phyloP scores from a whole-genome alignment of 2,888 invertebrate species.

The Drosophila multiciliata region DNA sequence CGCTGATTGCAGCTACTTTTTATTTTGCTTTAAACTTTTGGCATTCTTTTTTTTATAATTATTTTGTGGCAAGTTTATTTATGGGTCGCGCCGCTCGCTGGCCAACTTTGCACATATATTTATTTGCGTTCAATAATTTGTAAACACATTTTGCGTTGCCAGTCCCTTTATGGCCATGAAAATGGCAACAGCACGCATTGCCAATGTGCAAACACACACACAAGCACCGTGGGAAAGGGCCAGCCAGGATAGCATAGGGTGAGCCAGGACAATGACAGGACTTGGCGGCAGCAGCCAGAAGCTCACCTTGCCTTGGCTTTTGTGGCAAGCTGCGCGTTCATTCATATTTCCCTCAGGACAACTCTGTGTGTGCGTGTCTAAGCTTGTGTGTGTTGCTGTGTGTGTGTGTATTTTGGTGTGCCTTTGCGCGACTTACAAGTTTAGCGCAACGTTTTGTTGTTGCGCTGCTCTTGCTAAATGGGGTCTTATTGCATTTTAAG shows the following conservation, averaged over 20 bases:
- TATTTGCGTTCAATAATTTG: slow-evolving; percentile 79
- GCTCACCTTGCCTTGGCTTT: slow-evolving; percentile 58
- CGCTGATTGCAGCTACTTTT: slow-evolving; percentile 37
- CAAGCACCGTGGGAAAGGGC: neutral
- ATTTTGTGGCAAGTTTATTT: slow-evolving; percentile 74
- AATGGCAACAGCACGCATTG: slow-evolving; percentile 48
- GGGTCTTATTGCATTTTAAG: slow-evolving; percentile 51
- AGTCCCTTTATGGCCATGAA: slow-evolving; percentile 79
- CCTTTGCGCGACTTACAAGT: slow-evolving; percentile 36
- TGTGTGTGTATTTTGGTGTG: slow-evolving; percentile 13
- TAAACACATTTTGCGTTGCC: slow-evolving; percentile 60
- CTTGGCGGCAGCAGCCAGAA: slow-evolving; percentile 22
- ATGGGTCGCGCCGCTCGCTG: slow-evolving; percentile 45
- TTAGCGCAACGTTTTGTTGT: slow-evolving; percentile 42
- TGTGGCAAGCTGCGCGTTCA: slow-evolving; percentile 52
- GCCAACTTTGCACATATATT: slow-evolving; percentile 51
- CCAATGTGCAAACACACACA: slow-evolving; percentile 27
- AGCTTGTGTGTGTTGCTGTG: slow-evolving; percentile 19
- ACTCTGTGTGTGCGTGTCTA: slow-evolving; percentile 31
- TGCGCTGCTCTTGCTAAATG: slow-evolving; percentile 52
- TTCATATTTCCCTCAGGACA: slow-evolving; percentile 80
- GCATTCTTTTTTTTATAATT: slow-evolving; percentile 57
- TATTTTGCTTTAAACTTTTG: slow-evolving; percentile 8
- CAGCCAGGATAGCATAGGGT: slow-evolving; percentile 9
- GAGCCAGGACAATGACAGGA: slow-evolving; percentile 39